Conservation (phyloP, 2,113 vertebrate genomes). For the Aegotheles bennettii region DNA sequence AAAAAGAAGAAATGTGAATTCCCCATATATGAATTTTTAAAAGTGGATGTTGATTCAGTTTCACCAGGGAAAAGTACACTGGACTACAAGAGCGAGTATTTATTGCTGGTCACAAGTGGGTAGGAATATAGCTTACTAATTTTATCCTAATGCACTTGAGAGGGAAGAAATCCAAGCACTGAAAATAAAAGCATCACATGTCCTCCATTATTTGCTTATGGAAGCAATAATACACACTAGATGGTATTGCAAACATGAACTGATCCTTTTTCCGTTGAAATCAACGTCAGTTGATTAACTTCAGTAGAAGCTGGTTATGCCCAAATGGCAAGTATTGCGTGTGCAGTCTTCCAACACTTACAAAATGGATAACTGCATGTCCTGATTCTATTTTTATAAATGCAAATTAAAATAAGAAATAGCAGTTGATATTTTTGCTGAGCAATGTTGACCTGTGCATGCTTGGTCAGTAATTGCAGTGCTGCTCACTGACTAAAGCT, state of each 20-base stretch:
- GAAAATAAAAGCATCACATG: slow-evolving; percentile 57
- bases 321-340: not conserved
- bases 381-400: slow-evolving; percentile 7
- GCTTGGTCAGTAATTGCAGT: not conserved
- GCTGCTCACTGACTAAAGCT: not conserved
- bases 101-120: slow-evolving; percentile 50
- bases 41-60: slow-evolving; percentile 36
- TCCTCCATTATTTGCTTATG: slow-evolving; percentile 34
- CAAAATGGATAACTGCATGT: not conserved
- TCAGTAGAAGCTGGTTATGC: not conserved
- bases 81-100: not conserved
- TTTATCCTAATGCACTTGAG: slow-evolving; percentile 46
- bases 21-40: slow-evolving; percentile 1
- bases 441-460: not conserved
- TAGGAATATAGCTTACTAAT: slow-evolving; percentile 56
- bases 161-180: slow-evolving; percentile 17
- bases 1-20: not conserved
- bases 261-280: not conserved
- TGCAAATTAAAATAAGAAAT: slow-evolving; percentile 1
- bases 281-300: not conserved
- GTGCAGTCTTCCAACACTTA: not conserved
- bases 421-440: not conserved
- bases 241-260: slow-evolving; percentile 8
- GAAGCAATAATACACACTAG: slow-evolving; percentile 6
- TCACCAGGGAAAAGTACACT: slow-evolving; percentile 16